These are phyloP conservation scores for Pachydiplax longipennis DNA, from an alignment of 2,888 invertebrate species.

Conservation along the genomic window DNA sequence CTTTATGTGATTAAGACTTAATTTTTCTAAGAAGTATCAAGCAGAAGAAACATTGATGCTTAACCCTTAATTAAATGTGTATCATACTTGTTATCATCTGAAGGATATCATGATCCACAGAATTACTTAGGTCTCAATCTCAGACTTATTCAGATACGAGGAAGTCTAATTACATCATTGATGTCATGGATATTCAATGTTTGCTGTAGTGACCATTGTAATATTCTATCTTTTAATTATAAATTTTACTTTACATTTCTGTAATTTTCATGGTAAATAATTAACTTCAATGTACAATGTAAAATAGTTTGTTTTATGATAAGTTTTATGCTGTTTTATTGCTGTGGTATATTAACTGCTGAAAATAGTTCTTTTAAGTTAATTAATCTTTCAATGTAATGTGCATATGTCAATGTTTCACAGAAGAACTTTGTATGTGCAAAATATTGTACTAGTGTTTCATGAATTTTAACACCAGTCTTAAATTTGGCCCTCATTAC, in stretches of 20 bases:
- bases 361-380: background rate
- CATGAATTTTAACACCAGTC: too few relatives aligned
- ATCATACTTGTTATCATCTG: background rate
- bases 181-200: background rate
- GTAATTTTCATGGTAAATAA: too few relatives aligned
- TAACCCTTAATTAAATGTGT: background rate
- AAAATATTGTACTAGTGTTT: too few relatives aligned
- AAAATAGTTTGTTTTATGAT: too few relatives aligned
- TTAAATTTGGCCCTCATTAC: too few relatives aligned
- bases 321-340: background rate
- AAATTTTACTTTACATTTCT: background rate
- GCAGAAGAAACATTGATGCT: background rate
- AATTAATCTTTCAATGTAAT: too few relatives aligned
- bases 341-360: background rate
- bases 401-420: too few relatives aligned
- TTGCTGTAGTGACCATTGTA: background rate
- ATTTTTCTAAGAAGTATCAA: too few relatives aligned
- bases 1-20: too few relatives aligned
- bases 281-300: too few relatives aligned
- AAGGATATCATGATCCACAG: background rate
- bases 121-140: background rate
- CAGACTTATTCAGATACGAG: background rate
- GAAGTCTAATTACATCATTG: background rate
- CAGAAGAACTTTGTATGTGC: too few relatives aligned
- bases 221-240: background rate